Base-by-base conservation (phyloP, 2,797 vertebrate species). In the Lutjanus argentimaculatus region DNA sequence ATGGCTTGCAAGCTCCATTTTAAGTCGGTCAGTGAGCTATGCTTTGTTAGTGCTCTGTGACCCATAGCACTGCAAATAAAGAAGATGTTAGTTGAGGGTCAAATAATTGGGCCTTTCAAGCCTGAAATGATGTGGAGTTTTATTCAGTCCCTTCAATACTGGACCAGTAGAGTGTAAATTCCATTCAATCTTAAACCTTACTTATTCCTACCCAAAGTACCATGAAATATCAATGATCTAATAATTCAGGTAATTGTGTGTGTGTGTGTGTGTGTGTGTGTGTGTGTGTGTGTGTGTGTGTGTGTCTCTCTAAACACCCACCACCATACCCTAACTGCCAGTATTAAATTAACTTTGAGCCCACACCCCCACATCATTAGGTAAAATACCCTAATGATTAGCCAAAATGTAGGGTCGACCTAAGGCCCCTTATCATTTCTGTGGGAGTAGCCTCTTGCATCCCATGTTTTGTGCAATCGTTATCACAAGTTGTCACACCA, bases 21-120 rank as follows among this genome's bases (percentile, higher is more conserved):
- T 61, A 58, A 69, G 63, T 65, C 14, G 67, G 75, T 42, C 55
- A 79, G 66, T 40, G 63, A 72, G 74, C 51, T 30, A 7, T 22
- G 74, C 82, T 87, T 90, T 89, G 77, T 87, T 65, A 21, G 17
- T 74, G 80, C 42, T 67, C 66, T 22, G 36, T 76, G 81, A 82
- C 66, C 79, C 68, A 66, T 2, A 70, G 43, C 53, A 6, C n/a
- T 63, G 57, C 63, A 76, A 51, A 87, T 71, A 82, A 85, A 79
- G 56, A 64, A 25, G 66, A 19, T 72, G 75, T 46, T 72, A 68
- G 71, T 52, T 56, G n/a, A 69, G 62, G 81, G 72, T 82, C 59
- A 58, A 22, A 63, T 71, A 48, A 67, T 36, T 25, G 40, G 68
- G 72, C 45, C 75, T 80, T 82, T 79, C 22, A 79, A 66, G 59